Conservation (phyloP, 1,140 invertebrate species). For the Saxidomus purpurata region DNA sequence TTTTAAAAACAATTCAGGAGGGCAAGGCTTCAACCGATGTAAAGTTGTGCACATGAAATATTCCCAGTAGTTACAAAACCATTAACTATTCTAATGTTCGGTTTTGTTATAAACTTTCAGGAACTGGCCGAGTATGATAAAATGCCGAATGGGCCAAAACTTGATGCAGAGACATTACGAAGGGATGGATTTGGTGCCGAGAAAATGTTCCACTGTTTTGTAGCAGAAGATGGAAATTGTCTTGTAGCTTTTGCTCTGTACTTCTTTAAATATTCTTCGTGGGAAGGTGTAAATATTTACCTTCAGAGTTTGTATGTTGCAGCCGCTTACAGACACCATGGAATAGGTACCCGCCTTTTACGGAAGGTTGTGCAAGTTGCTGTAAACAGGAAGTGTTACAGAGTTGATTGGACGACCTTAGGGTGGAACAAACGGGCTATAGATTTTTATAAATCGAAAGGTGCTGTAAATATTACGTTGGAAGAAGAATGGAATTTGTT, state of each 20-base stretch:
- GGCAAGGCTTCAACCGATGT: too few relatives aligned
- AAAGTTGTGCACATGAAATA: too few relatives aligned
- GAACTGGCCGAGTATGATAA: slow-evolving; percentile 77
- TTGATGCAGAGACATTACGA: slow-evolving; percentile 72
- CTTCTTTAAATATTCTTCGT: slow-evolving; percentile 80
- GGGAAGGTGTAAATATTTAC: slow-evolving; percentile 78
- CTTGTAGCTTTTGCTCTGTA: slow-evolving; percentile 76
- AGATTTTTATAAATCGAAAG: slow-evolving; percentile 91
- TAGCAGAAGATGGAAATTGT: slow-evolving; percentile 64
- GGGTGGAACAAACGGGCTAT: slow-evolving; percentile 93
- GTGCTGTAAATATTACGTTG: slow-evolving; percentile 90
- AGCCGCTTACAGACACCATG: slow-evolving; percentile 88
- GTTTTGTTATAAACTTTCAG: slow-evolving; percentile 64
- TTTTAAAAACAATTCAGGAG: too few relatives aligned
- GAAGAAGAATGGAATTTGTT: slow-evolving; percentile 91
- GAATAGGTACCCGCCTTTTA: slow-evolving; percentile 91
- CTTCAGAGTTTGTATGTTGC: slow-evolving; percentile 94
- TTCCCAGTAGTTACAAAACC: too few relatives aligned
- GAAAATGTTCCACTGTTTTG: slow-evolving; percentile 73
- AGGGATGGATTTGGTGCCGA: slow-evolving; percentile 77
- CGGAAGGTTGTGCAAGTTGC: slow-evolving; percentile 90
- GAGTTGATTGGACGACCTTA: slow-evolving; percentile 92
- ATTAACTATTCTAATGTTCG: neutral
- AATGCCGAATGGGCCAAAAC: slow-evolving; percentile 71
- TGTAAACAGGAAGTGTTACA: slow-evolving; percentile 87